Evolutionary conservation across 2,113 vertebrate genomes (phyloP).

Genomic region (Eulacestoma nigropectus): DNA sequence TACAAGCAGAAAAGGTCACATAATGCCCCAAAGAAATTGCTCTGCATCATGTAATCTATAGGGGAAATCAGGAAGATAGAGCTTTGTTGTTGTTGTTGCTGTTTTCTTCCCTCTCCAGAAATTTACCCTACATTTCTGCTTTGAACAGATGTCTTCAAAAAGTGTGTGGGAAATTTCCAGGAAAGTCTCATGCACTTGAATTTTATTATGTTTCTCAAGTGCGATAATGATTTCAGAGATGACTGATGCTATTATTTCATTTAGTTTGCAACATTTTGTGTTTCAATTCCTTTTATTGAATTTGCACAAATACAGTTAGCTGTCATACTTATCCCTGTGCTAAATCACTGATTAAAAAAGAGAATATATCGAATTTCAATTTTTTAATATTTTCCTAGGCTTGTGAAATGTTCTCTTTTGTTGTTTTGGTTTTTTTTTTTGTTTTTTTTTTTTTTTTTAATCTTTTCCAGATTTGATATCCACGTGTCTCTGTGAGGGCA

Average conservation of each 20-base stretch:
- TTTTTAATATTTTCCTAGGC: neutral
- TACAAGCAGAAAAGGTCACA: neutral
- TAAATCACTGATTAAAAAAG: neutral
- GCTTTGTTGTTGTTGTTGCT: neutral
- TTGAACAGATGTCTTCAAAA: conserved; percentile 10
- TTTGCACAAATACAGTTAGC: neutral
- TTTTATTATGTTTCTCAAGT: neutral
- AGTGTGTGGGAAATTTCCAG: conserved; percentile 35
- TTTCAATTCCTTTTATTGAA: neutral
- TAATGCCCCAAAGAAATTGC: neutral
- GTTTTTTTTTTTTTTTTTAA: neutral
- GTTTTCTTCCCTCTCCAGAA: neutral
- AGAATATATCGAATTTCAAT: neutral
- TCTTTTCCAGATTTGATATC: neutral
- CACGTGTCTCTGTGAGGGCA: neutral
- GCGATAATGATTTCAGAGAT: neutral
- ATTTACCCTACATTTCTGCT: conserved; percentile 15
- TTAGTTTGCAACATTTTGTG: neutral
- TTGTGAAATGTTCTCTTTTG: neutral
- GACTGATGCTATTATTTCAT: neutral
- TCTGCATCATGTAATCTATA: neutral
- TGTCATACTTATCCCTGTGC: neutral
- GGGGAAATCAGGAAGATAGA: neutral
- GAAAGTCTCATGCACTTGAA: neutral
- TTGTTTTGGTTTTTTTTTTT: too few relatives aligned